Base-by-base conservation (phyloP, 1,140 invertebrate species). In the Cephus cinctus region DNA sequence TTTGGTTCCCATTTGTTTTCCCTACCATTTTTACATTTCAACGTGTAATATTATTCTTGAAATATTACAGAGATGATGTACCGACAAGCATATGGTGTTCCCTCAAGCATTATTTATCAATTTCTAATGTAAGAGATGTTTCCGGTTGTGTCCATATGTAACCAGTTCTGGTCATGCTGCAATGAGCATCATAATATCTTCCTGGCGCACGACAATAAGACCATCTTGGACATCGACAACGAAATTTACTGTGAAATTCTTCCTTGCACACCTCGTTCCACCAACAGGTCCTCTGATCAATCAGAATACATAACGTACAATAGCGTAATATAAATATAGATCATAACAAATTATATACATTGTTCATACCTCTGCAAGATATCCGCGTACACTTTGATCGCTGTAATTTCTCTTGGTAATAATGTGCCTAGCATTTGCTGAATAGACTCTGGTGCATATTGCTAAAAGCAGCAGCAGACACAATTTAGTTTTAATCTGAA, bases 191-290 rank as follows among this genome's bases (percentile, higher is more conserved):
- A 74, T 94, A 94, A 71, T 94, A 94, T 50, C 86, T 80, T 2
- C 92, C 92, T 9, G 90, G 90, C 50, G 88, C 88, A 58, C 90
- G 78, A 73, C 92, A 94, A 65, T 86, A 94, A 0, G 89, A 92
- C 85, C 87, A 93, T 32, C 85, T 81, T 2, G 90, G 90, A 63
- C 91, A 94, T 59, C 87, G 87, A 73, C 91, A 94, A 16, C 88
- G 81, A 68, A 94, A 94, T 35, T 89, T 80, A 50, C 80, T 87
- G 71, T 91, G 89, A 67, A 93, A 93, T 69, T 92, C 90, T 71
- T 92, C 89, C 69, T 94, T 94, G 75, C 92, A 94, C 2, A 92
- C 84, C 76, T 94, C 92, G 69, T 93, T 93, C 88, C 89, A 93
- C 89, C 90, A 93, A 68, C 92, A 94, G 20, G 87, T 92, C 64